Base-by-base conservation (phyloP, 2,888 invertebrate genomes). In the Ellobium chinense region DNA sequence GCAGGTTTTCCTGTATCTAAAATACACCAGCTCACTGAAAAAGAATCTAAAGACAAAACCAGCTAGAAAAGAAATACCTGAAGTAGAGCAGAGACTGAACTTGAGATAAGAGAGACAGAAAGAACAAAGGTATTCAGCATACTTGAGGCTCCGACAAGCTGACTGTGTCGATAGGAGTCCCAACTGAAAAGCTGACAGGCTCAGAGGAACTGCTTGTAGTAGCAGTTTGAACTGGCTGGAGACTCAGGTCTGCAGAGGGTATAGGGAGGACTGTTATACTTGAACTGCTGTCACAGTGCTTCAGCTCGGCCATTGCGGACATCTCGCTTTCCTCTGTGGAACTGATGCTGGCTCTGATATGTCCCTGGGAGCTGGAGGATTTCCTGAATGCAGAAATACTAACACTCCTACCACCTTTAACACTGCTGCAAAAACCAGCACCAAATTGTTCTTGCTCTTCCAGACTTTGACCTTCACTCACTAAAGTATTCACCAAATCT, bases 401-500 rank as follows among this genome's bases (percentile, higher is more conserved):
- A 12, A 77, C 60, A 36, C 58, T 77, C n/a, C 36, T 58, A 7
- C 56, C 46, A 7, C 56, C 46, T 4, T 58, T 77, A 14, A 9
- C 24, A 29, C 39, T 69, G 56, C 69, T 69, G 62, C 39, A 60
- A 21, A 27, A 34, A 24, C 14, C 18, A 14, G 62, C 27, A 46
- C n/a, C 39, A 27, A 63, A 9, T 21, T 24, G 46, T 27, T 46
- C 56, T 27, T 70, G 24, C 27, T 77, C 77, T 12, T 69, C 68
- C 9, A 78, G 29, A 14, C 37, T 37, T 24, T 60, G 54, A 12
- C 80, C 80, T 24, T 80, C 80, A n/a, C 5, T 66, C 9, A 80
- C 74, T 24, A 80, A n/a, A 65, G 66, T 39, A 34, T 80, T 80
- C 27, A 80, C 80, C 27, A 66, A 34, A 14, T 80, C 60, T 58